Evolutionary conservation across 2,888 invertebrate species (phyloP), one percentile per base, ranked within the genome.

Genomic region (Apoda limacodes): DNA sequence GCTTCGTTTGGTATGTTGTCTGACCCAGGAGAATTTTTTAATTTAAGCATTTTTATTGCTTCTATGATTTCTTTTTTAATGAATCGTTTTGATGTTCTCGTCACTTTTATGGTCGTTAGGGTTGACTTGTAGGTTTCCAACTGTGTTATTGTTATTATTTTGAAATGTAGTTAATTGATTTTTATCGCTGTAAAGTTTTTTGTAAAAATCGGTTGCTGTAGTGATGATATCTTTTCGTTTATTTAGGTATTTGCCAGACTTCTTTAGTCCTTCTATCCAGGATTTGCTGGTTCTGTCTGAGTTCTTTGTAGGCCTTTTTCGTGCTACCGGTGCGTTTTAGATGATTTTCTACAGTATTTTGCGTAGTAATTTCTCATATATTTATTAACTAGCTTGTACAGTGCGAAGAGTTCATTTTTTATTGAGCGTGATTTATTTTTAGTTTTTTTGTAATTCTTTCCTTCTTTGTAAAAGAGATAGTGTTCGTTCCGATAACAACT

Each of bases 231-330:
- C 31, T 2, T 5, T 32, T 6, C 43, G 21, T 2, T 28, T 32
- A 26, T 22, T 6, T 5, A 30, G 3, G 4, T 23, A 13, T 27
- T 11, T 34, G 6, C 22, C 14, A 5, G 5, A 11, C 1, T 28
- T 28, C 7, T 24, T 32, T 10, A 44, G n/a, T n/a, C 40, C 30
- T 17, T 39, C 37, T 13, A 42, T 40, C 41, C 42, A 39, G 3
- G 32, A 30, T 26, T 22, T 35, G n/a, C 33, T 31, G 7, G 39
- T 37, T n/a, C n/a, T n/a, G n/a, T 29, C 14, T 33, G 4, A 44
- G 37, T 25, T 40, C 30, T 21, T 37, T 40, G n/a, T 28, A 35
- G 2, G 37, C 34, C 13, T 30, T 40, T 22, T 40, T 37, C 14
- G 28, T 26, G 19, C 37, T 35, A 1, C 37, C 32, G 2, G 25